These are phyloP conservation scores for Drosophila stalkeri DNA, from an alignment of 2,888 invertebrate genomes.

Conservation along the genomic window DNA sequence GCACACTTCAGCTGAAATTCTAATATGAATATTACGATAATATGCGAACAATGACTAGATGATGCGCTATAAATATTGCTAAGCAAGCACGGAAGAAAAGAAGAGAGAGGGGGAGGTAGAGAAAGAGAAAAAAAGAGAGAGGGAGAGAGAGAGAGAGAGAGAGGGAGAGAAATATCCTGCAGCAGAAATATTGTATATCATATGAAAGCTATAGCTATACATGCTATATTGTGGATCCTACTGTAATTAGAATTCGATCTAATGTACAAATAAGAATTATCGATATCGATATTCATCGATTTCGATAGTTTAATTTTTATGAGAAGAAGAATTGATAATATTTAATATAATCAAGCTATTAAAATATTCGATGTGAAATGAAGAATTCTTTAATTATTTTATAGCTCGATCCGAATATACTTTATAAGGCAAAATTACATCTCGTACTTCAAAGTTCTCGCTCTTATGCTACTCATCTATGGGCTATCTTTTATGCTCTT, in stretches of 20 bases:
- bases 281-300: not conserved
- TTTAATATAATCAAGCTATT: not conserved
- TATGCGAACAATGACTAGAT: not conserved
- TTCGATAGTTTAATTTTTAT: not conserved
- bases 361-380: not conserved
- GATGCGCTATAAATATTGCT: not conserved
- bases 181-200: not conserved
- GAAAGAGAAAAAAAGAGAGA: too few species aligned
- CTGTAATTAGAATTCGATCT: not conserved
- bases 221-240: not conserved
- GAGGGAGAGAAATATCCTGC: too few species aligned
- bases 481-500: not conserved
- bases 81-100: too few species aligned
- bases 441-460: not conserved
- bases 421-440: too few species aligned
- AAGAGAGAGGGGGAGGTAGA: too few species aligned
- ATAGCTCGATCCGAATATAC: not conserved
- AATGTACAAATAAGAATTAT: not conserved
- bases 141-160: too few species aligned
- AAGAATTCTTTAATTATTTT: not conserved
- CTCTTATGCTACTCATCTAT: not conserved
- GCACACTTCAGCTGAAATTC: conserved; percentile 15
- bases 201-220: not conserved
- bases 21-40: not conserved
- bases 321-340: not conserved